Evolutionary conservation across 2,888 invertebrate species (phyloP), one percentile per base, ranked within the genome.

Genomic region (Tetranychus truncatus): DNA sequence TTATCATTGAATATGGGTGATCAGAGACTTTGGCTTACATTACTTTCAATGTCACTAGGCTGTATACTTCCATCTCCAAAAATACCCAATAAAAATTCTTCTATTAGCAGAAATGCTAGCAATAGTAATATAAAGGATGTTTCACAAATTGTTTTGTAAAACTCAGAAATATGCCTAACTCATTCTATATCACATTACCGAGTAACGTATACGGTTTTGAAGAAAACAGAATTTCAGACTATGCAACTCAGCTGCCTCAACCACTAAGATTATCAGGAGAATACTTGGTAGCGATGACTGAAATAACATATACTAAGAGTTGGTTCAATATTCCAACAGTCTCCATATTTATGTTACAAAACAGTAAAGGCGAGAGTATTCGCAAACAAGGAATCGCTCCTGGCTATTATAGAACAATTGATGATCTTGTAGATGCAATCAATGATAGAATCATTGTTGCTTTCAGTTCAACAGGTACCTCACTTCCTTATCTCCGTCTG

Each of bases 31-130:
- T 74, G 74, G 74, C 34, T 69, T 1, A 45, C 69, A 7, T 8
- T 74, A 6, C 55, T 74, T 0, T n/a, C 69, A 11, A 71, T 66
- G 66, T 69, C 69, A 0, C n/a, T 74, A n/a, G 74, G 74, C 1
- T 45, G 34, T 45, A 71, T 74, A 11, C 9, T 74, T 9, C 74
- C 74, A 20, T 69, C 45, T n/a, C 74, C 74, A 8, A 20, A 45
- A 15, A 9, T 74, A 20, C 45, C 46, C 24, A 24, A 21, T 15
- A 67, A 67, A 18, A 18, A 18, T 7, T 24, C 46, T 46, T 46
- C 11, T 46, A 7, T 46, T 46, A 46, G 46, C 46, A 46, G 46
- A 46, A 67, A 67, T 20, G 24, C 9, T 21, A 20, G 24, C 2
- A 18, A 67, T 1, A 67, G 1, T 67, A 18, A 67, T 67, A 67